Evolutionary conservation across 2,888 invertebrate species (phyloP).

Genomic region (Alsophila aescularia): DNA sequence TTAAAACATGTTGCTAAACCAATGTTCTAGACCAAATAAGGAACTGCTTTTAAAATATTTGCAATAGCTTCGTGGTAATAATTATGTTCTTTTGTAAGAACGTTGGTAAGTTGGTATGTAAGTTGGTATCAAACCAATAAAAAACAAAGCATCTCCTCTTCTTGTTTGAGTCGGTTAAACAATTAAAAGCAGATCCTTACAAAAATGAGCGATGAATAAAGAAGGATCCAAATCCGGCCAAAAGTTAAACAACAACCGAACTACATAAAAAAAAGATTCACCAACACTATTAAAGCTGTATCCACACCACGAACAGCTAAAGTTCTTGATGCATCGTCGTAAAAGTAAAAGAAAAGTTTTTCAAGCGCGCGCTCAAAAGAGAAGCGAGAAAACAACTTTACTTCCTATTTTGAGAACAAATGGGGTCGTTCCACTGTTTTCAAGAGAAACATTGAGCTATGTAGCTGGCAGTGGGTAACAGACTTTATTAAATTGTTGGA

Average conservation of each 20-base stretch:
- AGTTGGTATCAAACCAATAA: too few relatives aligned
- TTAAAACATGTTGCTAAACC: too few relatives aligned
- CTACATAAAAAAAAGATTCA: conserved; percentile 31
- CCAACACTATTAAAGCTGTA: conserved; percentile 41
- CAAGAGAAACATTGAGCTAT: conserved; percentile 47
- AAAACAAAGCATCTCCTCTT: too few relatives aligned
- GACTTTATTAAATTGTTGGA: conserved; percentile 38
- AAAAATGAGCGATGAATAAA: not conserved
- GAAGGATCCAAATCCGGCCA: conserved; percentile 12
- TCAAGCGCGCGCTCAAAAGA: conserved; percentile 52
- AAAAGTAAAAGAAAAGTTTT: conserved; percentile 59
- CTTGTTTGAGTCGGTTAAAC: not conserved
- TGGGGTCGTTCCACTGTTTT: conserved; percentile 55
- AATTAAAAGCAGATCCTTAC: not conserved
- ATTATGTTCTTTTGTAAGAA: too few relatives aligned
- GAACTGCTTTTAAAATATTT: too few relatives aligned
- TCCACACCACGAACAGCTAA: conserved; percentile 37
- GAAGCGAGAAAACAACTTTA: conserved; percentile 67
- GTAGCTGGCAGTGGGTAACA: conserved; percentile 35
- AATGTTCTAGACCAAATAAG: too few relatives aligned
- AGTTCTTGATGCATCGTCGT: conserved; percentile 52
- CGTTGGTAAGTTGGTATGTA: too few relatives aligned
- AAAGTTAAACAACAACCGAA: conserved; percentile 22
- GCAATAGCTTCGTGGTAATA: too few relatives aligned
- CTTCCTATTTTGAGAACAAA: conserved; percentile 71